These are phyloP conservation scores for Pristionchus pacificus DNA, from an alignment of 1,140 invertebrate genomes.

Conservation along the genomic window DNA sequence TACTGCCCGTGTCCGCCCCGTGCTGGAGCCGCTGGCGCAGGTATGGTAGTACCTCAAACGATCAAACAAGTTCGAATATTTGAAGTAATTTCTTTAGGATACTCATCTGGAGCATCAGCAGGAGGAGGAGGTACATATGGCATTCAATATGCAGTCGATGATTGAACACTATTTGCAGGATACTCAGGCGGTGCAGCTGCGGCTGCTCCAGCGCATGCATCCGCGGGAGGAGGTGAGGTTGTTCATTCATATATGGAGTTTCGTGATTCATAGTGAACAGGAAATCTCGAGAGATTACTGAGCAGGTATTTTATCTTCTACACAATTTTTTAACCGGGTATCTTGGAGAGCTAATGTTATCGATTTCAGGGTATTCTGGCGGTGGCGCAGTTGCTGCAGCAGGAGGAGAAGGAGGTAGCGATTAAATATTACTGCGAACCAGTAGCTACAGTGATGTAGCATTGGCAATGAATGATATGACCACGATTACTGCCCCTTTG, in stretches of 20 bases:
- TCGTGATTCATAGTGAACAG: too few species aligned
- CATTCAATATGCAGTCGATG: too few species aligned
- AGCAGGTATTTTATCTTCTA: too few species aligned
- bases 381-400: neutral
- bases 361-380: neutral
- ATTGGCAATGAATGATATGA: neutral
- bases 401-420: neutral
- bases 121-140: neutral
- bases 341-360: neutral
- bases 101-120: neutral
- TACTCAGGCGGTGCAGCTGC: neutral
- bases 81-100: neutral
- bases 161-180: too few species aligned
- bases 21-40: neutral
- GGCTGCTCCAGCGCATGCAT: neutral
- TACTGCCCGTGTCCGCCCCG: constrained; percentile 9
- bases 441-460: too few species aligned
- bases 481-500: neutral
- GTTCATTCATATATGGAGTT: too few species aligned
- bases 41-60: neutral
- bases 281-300: too few species aligned
- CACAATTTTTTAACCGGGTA: too few species aligned
- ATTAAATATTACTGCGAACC: too few species aligned
- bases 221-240: neutral
- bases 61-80: neutral